Evolutionary conservation across 2,797 vertebrate species (phyloP).

Genomic region (Crenuchus spilurus): DNA sequence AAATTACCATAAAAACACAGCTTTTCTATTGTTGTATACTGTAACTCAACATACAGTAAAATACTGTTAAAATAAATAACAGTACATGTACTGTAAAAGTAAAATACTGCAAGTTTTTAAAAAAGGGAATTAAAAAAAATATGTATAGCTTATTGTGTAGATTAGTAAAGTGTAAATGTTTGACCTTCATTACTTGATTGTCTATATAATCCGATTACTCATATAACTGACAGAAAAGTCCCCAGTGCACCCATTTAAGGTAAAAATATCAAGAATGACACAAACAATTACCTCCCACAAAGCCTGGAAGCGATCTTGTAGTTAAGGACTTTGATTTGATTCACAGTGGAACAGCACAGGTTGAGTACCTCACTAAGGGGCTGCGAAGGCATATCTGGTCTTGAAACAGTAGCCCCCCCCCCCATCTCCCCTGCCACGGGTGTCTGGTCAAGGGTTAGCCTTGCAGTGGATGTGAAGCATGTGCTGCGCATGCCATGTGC

Average conservation of each 20-base stretch:
- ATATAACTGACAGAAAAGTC: too few relatives aligned
- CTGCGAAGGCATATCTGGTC: conserved; percentile 5
- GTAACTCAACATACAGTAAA: too few relatives aligned
- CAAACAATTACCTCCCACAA: conserved; percentile 1
- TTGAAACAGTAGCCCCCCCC: conserved; percentile 13
- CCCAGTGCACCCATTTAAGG: neutral
- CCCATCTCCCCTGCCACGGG: neutral
- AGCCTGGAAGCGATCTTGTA: conserved; percentile 18
- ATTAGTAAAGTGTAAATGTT: too few relatives aligned
- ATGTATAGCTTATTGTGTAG: too few relatives aligned
- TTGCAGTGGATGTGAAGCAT: conserved; percentile 11
- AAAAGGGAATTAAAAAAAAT: too few relatives aligned
- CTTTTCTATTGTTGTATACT: too few relatives aligned
- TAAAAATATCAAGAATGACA: neutral
- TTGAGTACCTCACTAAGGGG: conserved; percentile 16
- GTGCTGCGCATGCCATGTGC: conserved; percentile 27
- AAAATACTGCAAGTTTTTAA: too few relatives aligned
- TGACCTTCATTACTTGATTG: too few relatives aligned
- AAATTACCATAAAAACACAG: too few relatives aligned
- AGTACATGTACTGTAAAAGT: too few relatives aligned
- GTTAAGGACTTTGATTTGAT: conserved; percentile 1
- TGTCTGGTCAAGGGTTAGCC: conserved; percentile 24
- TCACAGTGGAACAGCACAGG: neutral
- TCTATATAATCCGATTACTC: too few relatives aligned
- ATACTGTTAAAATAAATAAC: too few relatives aligned